phyloP scores from a whole-genome alignment of 2,888 invertebrate species.

The Tromatobia lineatoria region DNA sequence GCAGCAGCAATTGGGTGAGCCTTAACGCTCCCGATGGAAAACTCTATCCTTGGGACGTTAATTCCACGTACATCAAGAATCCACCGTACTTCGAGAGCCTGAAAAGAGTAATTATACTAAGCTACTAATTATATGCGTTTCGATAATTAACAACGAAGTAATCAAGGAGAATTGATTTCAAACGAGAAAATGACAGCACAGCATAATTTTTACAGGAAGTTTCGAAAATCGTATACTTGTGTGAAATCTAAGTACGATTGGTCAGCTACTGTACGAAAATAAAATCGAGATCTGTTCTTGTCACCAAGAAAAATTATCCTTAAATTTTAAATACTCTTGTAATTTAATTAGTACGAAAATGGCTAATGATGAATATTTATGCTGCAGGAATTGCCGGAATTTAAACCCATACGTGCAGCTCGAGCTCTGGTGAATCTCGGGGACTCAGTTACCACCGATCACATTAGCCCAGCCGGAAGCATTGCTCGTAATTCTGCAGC shows the following conservation, averaged over 20 bases:
- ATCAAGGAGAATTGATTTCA: background rate
- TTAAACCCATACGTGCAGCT: slow-evolving; percentile 90
- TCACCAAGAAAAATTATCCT: too few relatives aligned
- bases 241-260: too few relatives aligned
- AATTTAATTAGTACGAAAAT: too few relatives aligned
- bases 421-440: slow-evolving; percentile 95
- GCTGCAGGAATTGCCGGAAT: slow-evolving; percentile 88
- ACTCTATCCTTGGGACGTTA: slow-evolving; percentile 96
- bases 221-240: too few relatives aligned
- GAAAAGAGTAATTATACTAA: slow-evolving; percentile 85
- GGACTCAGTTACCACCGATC: slow-evolving; percentile 99
- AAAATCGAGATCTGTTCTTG: too few relatives aligned
- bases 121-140: background rate
- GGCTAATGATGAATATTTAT: background rate
- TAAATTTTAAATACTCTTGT: too few relatives aligned
- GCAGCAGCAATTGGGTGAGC: slow-evolving; percentile 94
- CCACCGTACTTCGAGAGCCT: slow-evolving; percentile 98
- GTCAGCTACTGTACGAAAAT: too few relatives aligned
- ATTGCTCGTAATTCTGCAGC: slow-evolving; percentile 98
- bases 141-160: background rate
- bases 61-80: slow-evolving; percentile 97
- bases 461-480: slow-evolving; percentile 99
- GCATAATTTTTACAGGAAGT: too few relatives aligned
- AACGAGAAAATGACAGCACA: too few relatives aligned
- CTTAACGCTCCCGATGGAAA: slow-evolving; percentile 92